phyloP scores from a whole-genome alignment of 2,113 vertebrate genomes.

The Austrofundulus limnaeus region DNA sequence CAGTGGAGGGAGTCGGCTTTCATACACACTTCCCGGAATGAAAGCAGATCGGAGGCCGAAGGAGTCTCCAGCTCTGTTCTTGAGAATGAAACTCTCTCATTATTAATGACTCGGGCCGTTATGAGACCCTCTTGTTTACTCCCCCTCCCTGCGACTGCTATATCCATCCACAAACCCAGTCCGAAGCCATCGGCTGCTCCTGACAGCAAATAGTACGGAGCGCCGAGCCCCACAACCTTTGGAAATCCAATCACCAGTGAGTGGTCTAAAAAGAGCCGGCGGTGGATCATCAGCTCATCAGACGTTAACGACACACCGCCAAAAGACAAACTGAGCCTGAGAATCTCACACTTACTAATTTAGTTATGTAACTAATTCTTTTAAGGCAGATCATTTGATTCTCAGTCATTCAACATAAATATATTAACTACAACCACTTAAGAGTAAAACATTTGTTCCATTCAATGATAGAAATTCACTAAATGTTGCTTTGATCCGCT shows the following conservation, averaged over 20 bases:
- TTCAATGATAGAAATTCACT: no score
- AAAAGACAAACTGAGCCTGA: background rate
- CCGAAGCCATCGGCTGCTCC: slow-evolving; percentile 3
- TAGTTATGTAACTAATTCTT: background rate
- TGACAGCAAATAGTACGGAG: background rate
- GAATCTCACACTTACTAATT: background rate
- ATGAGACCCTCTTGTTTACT: slow-evolving; percentile 15
- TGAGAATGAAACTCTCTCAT: slow-evolving; percentile 62
- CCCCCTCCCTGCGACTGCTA: background rate
- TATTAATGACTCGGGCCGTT: slow-evolving; percentile 51
- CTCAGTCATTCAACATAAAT: background rate
- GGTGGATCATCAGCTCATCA: background rate
- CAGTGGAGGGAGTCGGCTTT: slow-evolving; percentile 57
- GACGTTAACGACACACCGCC: background rate
- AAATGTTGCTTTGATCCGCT: no score
- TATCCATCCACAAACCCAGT: slow-evolving; percentile 10
- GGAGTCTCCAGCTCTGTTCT: slow-evolving; percentile 43
- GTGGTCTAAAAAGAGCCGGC: background rate
- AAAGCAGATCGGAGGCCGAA: slow-evolving; percentile 34
- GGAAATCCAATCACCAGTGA: slow-evolving; percentile 10
- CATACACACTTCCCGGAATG: slow-evolving; percentile 55
- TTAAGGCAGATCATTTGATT: background rate
- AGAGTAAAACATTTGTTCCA: no score
- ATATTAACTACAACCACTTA: no score
- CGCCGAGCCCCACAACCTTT: background rate